Evolutionary conservation across 2,888 invertebrate species (phyloP).

Genomic region (Mesorhabditis spiculigera): DNA sequence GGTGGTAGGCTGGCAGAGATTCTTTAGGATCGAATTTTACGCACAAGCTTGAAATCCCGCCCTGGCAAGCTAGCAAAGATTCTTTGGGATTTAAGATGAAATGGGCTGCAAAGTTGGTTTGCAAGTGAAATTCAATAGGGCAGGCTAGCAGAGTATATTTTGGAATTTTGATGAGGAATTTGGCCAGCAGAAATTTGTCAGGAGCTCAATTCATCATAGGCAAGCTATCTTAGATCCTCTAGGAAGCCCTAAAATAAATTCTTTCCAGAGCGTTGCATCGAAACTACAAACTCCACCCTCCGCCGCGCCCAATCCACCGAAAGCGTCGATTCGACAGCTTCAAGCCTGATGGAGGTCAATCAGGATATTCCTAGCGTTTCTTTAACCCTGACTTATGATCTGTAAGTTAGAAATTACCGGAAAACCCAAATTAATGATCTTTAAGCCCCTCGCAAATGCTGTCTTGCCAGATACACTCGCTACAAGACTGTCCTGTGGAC

Average conservation of each 20-base stretch:
- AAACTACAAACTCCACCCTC: neutral
- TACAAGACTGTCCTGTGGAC: neutral
- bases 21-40: too few species aligned
- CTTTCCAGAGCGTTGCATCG: neutral
- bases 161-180: too few species aligned
- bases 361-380: neutral
- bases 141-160: too few species aligned
- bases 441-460: neutral
- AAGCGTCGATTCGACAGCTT: neutral
- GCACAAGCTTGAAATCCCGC: too few species aligned
- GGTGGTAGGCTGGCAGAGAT: too few species aligned
- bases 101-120: too few species aligned
- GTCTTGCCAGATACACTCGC: neutral
- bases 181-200: too few species aligned
- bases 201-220: too few species aligned
- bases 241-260: neutral
- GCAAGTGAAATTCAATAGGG: too few species aligned
- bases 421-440: neutral
- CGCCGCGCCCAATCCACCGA: neutral
- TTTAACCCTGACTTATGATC: neutral
- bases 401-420: neutral
- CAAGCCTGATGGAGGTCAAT: neutral
- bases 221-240: neutral
- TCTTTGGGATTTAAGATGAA: too few species aligned
- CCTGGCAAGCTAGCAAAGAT: too few species aligned